Evolutionary conservation across 2,113 vertebrate species (phyloP), one percentile per base, ranked within the genome.

Genomic region (Ariopsis seemanni): DNA sequence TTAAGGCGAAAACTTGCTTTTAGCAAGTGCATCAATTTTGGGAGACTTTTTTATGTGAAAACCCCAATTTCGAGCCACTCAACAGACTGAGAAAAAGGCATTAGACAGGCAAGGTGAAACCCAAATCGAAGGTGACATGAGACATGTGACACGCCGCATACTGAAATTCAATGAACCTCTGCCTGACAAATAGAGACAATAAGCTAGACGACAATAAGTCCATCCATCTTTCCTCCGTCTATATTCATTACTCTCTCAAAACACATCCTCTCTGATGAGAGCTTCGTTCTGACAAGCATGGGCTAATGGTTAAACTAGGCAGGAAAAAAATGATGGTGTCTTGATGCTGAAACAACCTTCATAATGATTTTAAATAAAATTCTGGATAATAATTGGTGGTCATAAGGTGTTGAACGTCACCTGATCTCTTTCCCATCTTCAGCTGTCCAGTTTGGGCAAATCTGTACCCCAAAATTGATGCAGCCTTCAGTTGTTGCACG

Each of bases 121-220:
- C 52, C 20, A 60, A 74, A 85, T 48, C 17, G 55, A 74, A 74
- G 83, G 53, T 72, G 67, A 84, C 65, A 34, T 20, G n/a, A 67
- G 65, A 55, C 63, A 81, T 42, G 57, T 22, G 55, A 65, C 58
- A 48, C 60, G 6, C 2, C 34, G 5, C 12, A n/a, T 12, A 5
- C 58, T 82, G 10, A 82, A 82, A 82, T 82, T 65, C 60, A 65
- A 65, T 65, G 34, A 82, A 62, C 27, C 18, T 72, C 67, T 25
- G 52, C 8, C 25, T 71, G 63, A 84, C 50, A 71, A 69, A 71
- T 55, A 84, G 27, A 79, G 48, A 86, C 48, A 30, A 53, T 78
- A 86, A 82, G 57, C 80, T 10, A 63, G 17, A 63, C 80, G 58
- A 78, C 74, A 52, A 52, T 55, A 71, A 77, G 42, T 60, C 34